phyloP scores from a whole-genome alignment of 2,888 invertebrate genomes.

The Metellina segmentata region DNA sequence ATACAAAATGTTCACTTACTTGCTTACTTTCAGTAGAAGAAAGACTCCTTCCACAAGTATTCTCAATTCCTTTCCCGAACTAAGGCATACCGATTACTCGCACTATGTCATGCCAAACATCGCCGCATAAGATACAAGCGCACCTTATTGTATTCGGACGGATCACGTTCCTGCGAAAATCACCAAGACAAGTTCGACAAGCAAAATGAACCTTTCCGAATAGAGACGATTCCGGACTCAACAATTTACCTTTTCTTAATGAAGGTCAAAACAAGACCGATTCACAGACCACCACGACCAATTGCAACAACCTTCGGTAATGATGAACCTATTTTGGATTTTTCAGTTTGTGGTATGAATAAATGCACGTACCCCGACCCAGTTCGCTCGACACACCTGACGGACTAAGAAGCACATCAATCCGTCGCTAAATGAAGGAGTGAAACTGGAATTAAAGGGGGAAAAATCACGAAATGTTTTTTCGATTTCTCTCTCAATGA shows the following conservation, averaged over 20 bases:
- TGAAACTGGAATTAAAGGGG: not conserved
- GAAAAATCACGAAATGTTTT: conserved; percentile 3
- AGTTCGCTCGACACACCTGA: conserved; percentile 44
- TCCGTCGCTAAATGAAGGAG: conserved; percentile 30
- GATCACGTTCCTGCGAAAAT: not conserved
- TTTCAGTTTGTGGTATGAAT: conserved; percentile 23
- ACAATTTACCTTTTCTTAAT: not conserved
- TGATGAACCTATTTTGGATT: conserved; percentile 44
- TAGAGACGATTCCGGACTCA: no score
- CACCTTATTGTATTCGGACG: not conserved
- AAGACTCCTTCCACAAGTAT: no score
- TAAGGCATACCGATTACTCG: not conserved
- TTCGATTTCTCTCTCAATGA: not conserved
- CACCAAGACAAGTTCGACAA: not conserved
- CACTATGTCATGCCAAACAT: not conserved
- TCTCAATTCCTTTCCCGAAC: not conserved
- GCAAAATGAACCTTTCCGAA: no score
- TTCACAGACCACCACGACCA: not conserved
- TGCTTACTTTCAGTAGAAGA: no score
- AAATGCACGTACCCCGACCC: conserved; percentile 25
- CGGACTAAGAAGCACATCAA: conserved; percentile 23
- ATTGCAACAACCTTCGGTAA: conserved; percentile 18
- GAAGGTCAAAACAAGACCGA: conserved; percentile 24
- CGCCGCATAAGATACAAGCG: not conserved
- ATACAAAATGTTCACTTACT: no score